Conservation (phyloP, 2,797 vertebrate species). For the Acanthopagrus latus region DNA sequence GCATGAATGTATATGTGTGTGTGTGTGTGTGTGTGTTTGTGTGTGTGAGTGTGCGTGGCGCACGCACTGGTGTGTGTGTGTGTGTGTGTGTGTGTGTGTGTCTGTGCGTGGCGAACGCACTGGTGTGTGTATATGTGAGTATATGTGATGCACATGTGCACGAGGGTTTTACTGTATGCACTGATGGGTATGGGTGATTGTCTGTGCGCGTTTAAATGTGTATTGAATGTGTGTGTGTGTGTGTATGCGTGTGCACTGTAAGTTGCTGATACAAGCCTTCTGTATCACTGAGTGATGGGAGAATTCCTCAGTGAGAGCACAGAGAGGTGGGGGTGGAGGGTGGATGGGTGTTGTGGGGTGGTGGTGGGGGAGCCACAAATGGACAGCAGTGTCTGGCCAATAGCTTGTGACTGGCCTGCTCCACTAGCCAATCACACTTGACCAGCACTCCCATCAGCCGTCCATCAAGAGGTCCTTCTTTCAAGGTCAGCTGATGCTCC, state of each 20-base stretch:
- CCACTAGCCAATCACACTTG: constrained; percentile 73
- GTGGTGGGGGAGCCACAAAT: constrained; percentile 40
- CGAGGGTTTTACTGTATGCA: constrained; percentile 31
- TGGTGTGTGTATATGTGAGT: background rate
- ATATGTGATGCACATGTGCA: constrained; percentile 29
- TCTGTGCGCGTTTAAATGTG: constrained; percentile 14
- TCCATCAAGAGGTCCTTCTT: constrained; percentile 79
- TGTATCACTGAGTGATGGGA: constrained; percentile 74
- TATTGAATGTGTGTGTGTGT: constrained; percentile 8
- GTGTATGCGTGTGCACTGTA: constrained; percentile 26
- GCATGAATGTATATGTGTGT: background rate
- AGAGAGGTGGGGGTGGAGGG: constrained; percentile 14
- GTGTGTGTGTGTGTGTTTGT: background rate
- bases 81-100: background rate
- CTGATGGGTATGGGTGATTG: constrained; percentile 35
- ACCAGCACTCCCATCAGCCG: constrained; percentile 75
- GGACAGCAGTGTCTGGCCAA: constrained; percentile 67
- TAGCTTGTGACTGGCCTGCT: constrained; percentile 68
- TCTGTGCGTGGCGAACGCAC: background rate
- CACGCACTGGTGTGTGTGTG: too few relatives aligned
- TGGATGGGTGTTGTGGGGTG: constrained; percentile 5
- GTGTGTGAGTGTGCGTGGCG: too few relatives aligned
- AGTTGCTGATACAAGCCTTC: constrained; percentile 79
- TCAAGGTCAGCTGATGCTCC: constrained; percentile 82
- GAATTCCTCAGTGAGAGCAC: constrained; percentile 65